Percentiles rank a stretch among this genome's conserved stretches.
phyloP scores from a whole-genome alignment of 2,888 invertebrate genomes.

The Tipula helvola region DNA sequence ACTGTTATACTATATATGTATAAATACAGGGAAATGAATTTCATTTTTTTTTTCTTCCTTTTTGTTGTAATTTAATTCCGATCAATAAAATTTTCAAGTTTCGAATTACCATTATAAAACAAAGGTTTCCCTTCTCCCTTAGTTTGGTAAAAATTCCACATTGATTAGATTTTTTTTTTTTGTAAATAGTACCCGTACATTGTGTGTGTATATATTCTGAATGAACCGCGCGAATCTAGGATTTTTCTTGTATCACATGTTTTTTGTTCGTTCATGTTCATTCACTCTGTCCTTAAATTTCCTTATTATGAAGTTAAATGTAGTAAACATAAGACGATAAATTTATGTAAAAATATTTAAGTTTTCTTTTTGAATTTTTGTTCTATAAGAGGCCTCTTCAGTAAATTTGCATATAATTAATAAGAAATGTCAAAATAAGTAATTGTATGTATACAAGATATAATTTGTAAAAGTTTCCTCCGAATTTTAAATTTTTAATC shows the following conservation, averaged over 20 bases:
- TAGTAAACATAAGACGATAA: not conserved
- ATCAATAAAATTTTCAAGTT: not conserved
- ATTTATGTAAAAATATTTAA: not conserved
- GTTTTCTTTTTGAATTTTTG: not conserved
- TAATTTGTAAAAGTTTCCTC: not conserved
- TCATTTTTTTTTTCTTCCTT: not conserved
- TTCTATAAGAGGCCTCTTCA: not conserved
- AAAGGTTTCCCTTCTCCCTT: not conserved
- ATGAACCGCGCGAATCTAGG: not conserved
- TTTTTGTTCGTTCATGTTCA: not conserved
- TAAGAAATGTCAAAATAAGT: not conserved
- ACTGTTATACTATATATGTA: no score
- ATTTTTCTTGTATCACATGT: not conserved
- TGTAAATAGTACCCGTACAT: not conserved
- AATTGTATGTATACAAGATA: not conserved
- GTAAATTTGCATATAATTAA: not conserved
- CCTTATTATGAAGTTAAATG: not conserved
- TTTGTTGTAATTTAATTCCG: not conserved
- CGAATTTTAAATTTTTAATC: no score
- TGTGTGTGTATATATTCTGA: not conserved
- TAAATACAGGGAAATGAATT: not conserved
- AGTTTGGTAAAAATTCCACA: not conserved
- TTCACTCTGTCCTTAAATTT: not conserved
- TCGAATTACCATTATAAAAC: not conserved
- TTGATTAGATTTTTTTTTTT: not conserved